These are phyloP conservation scores for Daphoenositta chrysoptera DNA, from an alignment of 2,113 vertebrate species.

Conservation along the genomic window DNA sequence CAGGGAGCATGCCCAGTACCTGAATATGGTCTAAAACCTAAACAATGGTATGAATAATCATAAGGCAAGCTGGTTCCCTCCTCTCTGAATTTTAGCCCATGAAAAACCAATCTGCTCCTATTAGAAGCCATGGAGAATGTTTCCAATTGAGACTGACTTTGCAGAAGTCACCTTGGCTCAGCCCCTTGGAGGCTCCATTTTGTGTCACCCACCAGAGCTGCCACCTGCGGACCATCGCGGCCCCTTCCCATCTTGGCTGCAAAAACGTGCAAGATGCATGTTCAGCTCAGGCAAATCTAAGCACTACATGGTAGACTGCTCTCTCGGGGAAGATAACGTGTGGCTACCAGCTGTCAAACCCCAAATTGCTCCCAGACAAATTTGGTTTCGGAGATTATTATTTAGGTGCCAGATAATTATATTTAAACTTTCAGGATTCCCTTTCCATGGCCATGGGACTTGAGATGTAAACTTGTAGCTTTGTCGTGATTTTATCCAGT, in stretches of 20 bases:
- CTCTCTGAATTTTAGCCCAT: neutral
- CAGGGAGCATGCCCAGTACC: neutral
- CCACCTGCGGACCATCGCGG: rapidly evolving
- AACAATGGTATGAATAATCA: neutral
- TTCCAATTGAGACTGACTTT: neutral
- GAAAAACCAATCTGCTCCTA: neutral
- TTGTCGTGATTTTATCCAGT: neutral
- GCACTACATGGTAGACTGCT: neutral
- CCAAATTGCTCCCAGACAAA: neutral
- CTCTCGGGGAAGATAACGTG: neutral
- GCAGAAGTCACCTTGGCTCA: neutral
- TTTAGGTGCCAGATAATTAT: neutral
- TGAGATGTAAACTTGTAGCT: neutral
- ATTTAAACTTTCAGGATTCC: neutral
- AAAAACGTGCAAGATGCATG: neutral
- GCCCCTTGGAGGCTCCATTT: neutral
- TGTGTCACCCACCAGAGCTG: constrained; percentile 3
- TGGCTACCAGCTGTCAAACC: neutral
- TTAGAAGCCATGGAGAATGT: neutral
- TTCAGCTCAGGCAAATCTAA: neutral
- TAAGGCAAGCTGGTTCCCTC: neutral
- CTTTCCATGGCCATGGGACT: neutral
- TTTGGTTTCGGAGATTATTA: neutral
- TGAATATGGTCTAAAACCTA: neutral
- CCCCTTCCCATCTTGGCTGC: neutral